Evolutionary conservation across 2,797 vertebrate genomes (phyloP).

Genomic region (Dryobates pubescens): DNA sequence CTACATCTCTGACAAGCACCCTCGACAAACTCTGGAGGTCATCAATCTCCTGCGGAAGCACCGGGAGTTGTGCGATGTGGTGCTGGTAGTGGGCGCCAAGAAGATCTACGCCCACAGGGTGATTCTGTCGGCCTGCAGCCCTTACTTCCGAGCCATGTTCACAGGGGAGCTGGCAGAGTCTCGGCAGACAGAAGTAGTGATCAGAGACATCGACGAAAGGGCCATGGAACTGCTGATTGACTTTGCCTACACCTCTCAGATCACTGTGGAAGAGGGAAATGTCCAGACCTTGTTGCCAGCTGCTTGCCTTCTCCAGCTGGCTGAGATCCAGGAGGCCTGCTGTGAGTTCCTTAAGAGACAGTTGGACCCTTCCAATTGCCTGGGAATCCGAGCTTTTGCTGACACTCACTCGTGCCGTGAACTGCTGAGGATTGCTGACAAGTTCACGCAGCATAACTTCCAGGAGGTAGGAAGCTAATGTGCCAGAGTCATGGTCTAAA

Average conservation of each 20-base stretch:
- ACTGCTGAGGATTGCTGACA: conserved; percentile 96
- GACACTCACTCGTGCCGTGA: conserved; percentile 98
- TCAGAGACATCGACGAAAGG: conserved; percentile 96
- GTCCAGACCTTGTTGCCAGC: conserved; percentile 98
- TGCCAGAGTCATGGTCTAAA: not conserved
- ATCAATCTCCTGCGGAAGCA: conserved; percentile 98
- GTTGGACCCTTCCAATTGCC: conserved; percentile 96
- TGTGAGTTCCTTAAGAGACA: conserved; percentile 98
- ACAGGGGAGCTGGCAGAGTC: conserved; percentile 97
- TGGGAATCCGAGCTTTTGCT: conserved; percentile 97
- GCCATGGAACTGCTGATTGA: conserved; percentile 99
- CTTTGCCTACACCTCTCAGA: conserved; percentile 98
- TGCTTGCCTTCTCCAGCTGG: conserved; percentile 96
- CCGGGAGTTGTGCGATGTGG: conserved; percentile 96
- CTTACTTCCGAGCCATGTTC: conserved; percentile 99
- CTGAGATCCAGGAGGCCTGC: conserved; percentile 98
- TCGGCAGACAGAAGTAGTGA: conserved; percentile 96
- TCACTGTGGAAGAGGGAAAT: conserved; percentile 97
- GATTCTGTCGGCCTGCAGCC: conserved; percentile 96
- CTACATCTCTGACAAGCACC: conserved; percentile 99
- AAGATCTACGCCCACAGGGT: conserved; percentile 98
- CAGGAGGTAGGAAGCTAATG: conserved; percentile 88
- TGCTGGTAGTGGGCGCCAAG: conserved; percentile 95
- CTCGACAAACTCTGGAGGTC: conserved; percentile 96
- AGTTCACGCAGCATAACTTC: conserved; percentile 99